phyloP scores from a whole-genome alignment of 2,797 vertebrate species.

The Bradypus variegatus region DNA sequence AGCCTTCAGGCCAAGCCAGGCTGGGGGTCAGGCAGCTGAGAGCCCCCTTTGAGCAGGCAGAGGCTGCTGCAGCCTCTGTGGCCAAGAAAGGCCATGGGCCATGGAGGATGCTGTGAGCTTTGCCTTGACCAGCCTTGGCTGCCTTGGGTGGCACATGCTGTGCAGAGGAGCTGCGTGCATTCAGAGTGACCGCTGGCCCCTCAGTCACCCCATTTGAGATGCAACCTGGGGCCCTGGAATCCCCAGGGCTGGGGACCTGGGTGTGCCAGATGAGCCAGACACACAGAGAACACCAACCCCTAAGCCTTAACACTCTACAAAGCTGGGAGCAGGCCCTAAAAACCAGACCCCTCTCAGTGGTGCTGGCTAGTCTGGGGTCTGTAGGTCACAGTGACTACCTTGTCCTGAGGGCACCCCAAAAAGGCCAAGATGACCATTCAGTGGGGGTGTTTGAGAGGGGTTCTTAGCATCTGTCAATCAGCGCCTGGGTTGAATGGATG shows the following conservation, averaged over 20 bases:
- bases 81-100: background rate
- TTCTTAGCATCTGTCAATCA: background rate
- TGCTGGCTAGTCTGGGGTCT: background rate
- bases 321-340: background rate
- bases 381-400: background rate
- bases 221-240: background rate
- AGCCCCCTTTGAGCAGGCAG: background rate
- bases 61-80: background rate
- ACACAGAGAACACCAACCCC: background rate
- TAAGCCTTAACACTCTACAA: background rate
- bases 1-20: background rate
- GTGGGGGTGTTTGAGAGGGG: background rate
- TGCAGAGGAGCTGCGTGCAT: background rate
- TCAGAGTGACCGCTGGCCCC: background rate
- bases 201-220: background rate
- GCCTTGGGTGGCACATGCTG: background rate
- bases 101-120: background rate
- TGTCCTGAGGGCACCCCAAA: background rate
- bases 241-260: background rate
- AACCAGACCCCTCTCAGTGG: background rate
- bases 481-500: background rate
- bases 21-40: fast-evolving
- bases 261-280: background rate
- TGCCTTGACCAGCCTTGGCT: background rate
- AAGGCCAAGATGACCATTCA: background rate